Evolutionary conservation across 2,888 invertebrate genomes (phyloP).

Genomic region (Lucinisca nassula): DNA sequence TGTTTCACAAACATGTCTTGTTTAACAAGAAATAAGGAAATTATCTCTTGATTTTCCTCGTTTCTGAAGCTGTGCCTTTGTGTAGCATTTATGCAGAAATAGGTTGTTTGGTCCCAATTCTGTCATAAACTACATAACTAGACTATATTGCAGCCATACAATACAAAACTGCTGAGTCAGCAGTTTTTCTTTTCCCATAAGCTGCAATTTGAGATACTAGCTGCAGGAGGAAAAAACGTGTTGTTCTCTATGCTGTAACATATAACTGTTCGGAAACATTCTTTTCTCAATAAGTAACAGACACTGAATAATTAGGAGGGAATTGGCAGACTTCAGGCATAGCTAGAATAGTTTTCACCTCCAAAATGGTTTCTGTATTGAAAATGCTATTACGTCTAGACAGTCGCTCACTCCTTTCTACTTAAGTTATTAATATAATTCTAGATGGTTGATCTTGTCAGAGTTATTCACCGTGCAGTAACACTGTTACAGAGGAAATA

Average conservation of each 20-base stretch:
- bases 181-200: neutral
- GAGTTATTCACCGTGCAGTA: too few species aligned
- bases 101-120: too few species aligned
- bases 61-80: too few species aligned
- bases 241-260: neutral
- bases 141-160: too few species aligned
- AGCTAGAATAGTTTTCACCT: slow-evolving; percentile 8
- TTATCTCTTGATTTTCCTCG: too few species aligned
- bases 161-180: neutral
- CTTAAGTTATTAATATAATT: neutral
- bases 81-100: too few species aligned
- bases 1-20: too few species aligned
- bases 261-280: neutral
- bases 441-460: neutral
- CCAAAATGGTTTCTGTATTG: neutral
- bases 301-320: neutral
- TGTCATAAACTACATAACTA: too few species aligned
- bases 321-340: neutral
- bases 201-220: too few species aligned
- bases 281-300: neutral
- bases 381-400: slow-evolving; percentile 6
- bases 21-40: too few species aligned
- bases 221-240: too few species aligned
- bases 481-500: too few species aligned
- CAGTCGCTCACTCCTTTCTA: neutral